phyloP scores from a whole-genome alignment of 2,113 vertebrate genomes.

The Coreoperca whiteheadi region DNA sequence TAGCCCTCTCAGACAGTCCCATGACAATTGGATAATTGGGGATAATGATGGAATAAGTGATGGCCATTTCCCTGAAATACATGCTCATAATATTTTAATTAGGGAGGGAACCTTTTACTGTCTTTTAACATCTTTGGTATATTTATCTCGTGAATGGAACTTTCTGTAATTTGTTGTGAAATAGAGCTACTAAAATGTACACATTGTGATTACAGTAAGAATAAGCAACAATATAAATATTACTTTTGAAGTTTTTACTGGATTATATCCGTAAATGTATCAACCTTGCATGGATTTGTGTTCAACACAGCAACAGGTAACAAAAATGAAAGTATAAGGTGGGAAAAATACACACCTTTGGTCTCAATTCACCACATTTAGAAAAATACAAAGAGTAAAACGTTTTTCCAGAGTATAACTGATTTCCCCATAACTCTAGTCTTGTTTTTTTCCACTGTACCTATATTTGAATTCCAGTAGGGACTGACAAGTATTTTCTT shows the following conservation, averaged over 20 bases:
- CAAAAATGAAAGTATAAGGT: neutral
- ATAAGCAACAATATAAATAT: neutral
- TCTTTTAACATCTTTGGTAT: constrained; percentile 41
- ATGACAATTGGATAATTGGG: constrained; percentile 61
- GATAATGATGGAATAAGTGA: constrained; percentile 74
- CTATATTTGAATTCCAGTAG: too few species aligned
- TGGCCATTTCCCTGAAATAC: constrained; percentile 74
- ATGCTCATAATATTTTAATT: constrained; percentile 72
- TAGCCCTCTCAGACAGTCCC: constrained; percentile 63
- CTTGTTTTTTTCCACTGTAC: too few species aligned
- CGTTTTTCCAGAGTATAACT: too few species aligned
- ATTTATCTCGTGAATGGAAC: too few species aligned
- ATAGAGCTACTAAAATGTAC: neutral
- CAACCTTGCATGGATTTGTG: neutral
- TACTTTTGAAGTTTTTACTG: neutral
- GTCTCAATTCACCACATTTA: neutral
- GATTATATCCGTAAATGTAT: neutral
- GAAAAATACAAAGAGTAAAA: too few species aligned
- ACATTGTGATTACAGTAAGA: neutral
- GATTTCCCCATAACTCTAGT: too few species aligned
- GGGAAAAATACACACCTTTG: neutral
- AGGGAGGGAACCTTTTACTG: constrained; percentile 54
- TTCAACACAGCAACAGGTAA: neutral
- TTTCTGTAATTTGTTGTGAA: constrained; percentile 22
- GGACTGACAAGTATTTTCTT: too few species aligned